Evolutionary conservation across 2,797 vertebrate species (phyloP), one percentile per base, ranked within the genome.

Genomic region (Luscinia luscinia): DNA sequence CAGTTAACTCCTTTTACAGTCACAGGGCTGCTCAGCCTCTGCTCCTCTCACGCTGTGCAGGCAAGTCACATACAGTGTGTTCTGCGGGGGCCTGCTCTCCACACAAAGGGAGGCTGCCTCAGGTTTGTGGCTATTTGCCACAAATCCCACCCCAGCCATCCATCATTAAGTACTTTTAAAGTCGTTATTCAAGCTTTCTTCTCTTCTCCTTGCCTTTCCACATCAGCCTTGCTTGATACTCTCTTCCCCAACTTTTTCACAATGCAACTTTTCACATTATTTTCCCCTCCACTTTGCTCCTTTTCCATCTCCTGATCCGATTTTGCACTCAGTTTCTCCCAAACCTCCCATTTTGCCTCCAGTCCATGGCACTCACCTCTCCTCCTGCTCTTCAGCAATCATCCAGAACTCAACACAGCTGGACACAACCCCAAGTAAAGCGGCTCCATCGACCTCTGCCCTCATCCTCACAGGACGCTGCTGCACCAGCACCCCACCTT

Each of bases 1-100:
- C 59, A 63, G 67, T 69, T 73, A 87, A 89, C 75, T 92, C 84
- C 78, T 92, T 82, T 87, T 66, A 85, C 81, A 93, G 91, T 27
- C 87, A 62, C 11, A 9, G 84, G 7, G 12, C 58, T 17, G 34
- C 15, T 6, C 57, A 48, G 90, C 32, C 82, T n/a, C 78, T 28
- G 82, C 43, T 84, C 66, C 61, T 49, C 77, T 51, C 7, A 0
- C 2, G 38, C 87, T 63, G 87, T 15, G 81, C 87, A 49, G 62
- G 64, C 92, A 89, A 67, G 58, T 73, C 84, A 62, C 73, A 70
- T 2, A 78, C 5, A 2, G 52, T 5, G 23, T 8, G 34, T 17
- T 57, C 91, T 80, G 78, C 67, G 69, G 70, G 58, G 51, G 62
- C 43, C 90, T 30, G 26, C 11, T 76, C 63, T 89, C 36, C 70